These are phyloP conservation scores for Caenorhabditis tropicalis DNA, from an alignment of 1,140 invertebrate species.

Conservation along the genomic window DNA sequence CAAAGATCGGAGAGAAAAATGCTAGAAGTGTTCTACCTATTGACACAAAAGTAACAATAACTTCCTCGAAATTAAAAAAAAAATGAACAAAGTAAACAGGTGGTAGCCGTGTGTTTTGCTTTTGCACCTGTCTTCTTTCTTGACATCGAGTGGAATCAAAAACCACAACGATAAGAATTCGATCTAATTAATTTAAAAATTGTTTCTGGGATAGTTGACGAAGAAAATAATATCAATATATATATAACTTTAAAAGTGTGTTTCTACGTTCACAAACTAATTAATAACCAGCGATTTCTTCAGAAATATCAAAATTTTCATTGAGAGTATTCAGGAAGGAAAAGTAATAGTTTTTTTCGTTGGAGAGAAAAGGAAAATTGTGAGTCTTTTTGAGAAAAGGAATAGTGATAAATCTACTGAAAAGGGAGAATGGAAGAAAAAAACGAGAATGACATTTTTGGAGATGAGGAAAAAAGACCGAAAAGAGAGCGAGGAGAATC, in stretches of 20 bases:
- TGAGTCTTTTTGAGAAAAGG: background rate
- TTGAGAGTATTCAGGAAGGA: background rate
- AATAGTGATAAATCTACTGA: slow-evolving; percentile 3
- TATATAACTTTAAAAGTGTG: background rate
- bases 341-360: background rate
- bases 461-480: background rate
- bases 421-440: background rate
- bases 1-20: background rate
- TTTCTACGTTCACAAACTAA: background rate
- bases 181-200: background rate
- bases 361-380: background rate
- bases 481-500: background rate
- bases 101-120: background rate
- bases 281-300: background rate
- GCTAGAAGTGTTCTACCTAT: background rate
- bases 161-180: background rate
- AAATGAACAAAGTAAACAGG: slow-evolving; percentile 30
- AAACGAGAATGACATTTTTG: too few species aligned
- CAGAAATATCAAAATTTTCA: background rate
- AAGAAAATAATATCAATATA: too few species aligned
- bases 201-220: too few species aligned
- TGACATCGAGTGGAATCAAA: background rate
- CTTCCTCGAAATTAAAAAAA: background rate
- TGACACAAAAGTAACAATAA: slow-evolving; percentile 35
- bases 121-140: background rate